Evolutionary conservation across 2,888 invertebrate species (phyloP).

Genomic region (Choreutis nemorana): DNA sequence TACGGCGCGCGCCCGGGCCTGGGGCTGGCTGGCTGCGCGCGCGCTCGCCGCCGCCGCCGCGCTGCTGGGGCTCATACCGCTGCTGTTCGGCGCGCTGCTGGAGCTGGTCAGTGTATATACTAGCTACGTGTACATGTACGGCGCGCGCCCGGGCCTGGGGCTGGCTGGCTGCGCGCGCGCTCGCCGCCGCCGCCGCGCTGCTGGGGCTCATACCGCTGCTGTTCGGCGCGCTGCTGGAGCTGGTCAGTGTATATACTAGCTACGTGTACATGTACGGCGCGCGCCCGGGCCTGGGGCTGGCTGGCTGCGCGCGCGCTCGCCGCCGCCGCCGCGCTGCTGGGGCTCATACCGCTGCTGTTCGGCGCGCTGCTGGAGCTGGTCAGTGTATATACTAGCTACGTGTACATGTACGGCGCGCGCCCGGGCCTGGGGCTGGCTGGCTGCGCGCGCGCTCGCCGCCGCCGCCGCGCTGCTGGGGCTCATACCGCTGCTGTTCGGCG

Average conservation of each 20-base stretch:
- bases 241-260: constrained; percentile 33
- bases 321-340: constrained; percentile 64
- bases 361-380: too few relatives aligned
- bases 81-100: constrained; percentile 74
- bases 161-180: constrained; percentile 74
- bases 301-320: constrained; percentile 61
- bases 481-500: too few relatives aligned
- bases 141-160: constrained; percentile 66
- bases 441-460: too few relatives aligned
- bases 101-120: too few relatives aligned
- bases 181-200: constrained; percentile 70
- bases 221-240: constrained; percentile 83
- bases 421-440: too few relatives aligned
- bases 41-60: constrained; percentile 27
- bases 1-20: too few relatives aligned
- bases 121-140: too few relatives aligned
- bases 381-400: too few relatives aligned
- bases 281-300: constrained; percentile 50
- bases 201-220: constrained; percentile 82
- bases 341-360: constrained; percentile 68
- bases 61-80: not conserved
- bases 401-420: too few relatives aligned
- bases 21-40: too few relatives aligned
- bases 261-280: not conserved
- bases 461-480: too few relatives aligned